Conservation (phyloP, 2,888 invertebrate species). For the Phragmatobia fuliginosa region DNA sequence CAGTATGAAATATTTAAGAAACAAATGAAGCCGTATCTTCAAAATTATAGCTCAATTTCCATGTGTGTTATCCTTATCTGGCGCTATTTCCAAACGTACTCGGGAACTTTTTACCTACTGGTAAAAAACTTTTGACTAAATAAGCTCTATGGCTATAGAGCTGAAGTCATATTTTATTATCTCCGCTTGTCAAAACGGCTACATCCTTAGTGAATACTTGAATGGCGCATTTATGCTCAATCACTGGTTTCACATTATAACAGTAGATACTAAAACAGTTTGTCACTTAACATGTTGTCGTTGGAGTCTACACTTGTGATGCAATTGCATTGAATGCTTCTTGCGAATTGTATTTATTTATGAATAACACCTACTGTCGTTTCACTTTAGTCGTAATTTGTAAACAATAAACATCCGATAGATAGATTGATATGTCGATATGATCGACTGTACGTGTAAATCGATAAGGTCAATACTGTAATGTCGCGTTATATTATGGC, state of each 20-base stretch:
- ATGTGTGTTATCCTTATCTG: too few relatives aligned
- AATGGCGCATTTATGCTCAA: not conserved
- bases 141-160: not conserved
- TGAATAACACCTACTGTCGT: not conserved
- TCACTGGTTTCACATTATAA: not conserved
- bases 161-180: not conserved
- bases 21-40: too few relatives aligned
- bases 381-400: not conserved
- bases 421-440: not conserved
- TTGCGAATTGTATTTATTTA: not conserved
- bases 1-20: not conserved
- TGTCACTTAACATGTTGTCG: not conserved
- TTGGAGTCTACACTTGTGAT: not conserved
- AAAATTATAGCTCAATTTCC: not conserved
- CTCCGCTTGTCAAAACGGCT: not conserved
- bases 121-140: not conserved
- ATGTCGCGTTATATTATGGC: not conserved
- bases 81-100: not conserved
- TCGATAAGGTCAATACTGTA: not conserved
- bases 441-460: not conserved
- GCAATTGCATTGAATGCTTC: not conserved
- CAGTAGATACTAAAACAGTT: not conserved
- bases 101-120: not conserved
- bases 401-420: not conserved
- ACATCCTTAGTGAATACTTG: not conserved